Evolutionary conservation across 2,888 invertebrate genomes (phyloP), one percentile per base, ranked within the genome.

Genomic region (Limenitis camilla): DNA sequence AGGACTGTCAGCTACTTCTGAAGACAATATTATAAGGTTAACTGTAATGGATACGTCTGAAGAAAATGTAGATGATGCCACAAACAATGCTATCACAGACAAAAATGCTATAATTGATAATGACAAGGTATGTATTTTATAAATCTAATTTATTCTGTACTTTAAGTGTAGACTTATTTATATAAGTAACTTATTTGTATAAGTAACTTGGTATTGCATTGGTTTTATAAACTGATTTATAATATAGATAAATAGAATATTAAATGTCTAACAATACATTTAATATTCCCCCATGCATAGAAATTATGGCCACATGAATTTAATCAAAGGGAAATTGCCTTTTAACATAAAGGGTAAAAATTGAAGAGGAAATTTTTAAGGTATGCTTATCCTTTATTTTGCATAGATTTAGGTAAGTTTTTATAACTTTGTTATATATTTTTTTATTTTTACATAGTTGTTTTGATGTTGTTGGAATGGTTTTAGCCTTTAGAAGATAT

Each of bases 1-100:
- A 32, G 41, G 31, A 31, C 58, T 72, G 64, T 68, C 71, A 62
- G 50, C 64, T 32, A 47, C 40, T 19, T 11, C 42, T 47, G 50
- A 48, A 36, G 47, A 53, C 39, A 40, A 47, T 33, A 7, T 50
- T 32, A 47, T 43, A 19, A 53, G 43, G 9, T 29, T 43, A 19
- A 49, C 28, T 9, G 38, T 31, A 32, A 29, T 44, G 40, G 40
- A 56, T 8, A 55, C 32, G 29, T 29, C 19, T 31, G 33, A 52
- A 31, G 67, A 70, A 56, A 62, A 64, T 52, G 53, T 40, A 49
- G 47, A 52, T 28, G 40, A 49, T 31, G 19, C 11, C 9, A 47
- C 33, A 46, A 54, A 51, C 52, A 51, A 42, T 46, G 41, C 52
- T 30, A 38, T 38, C n/a, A 48, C 19, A 43, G 45, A 55, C 31